phyloP scores from a whole-genome alignment of 2,797 vertebrate species.

The Geotrypetes seraphini region DNA sequence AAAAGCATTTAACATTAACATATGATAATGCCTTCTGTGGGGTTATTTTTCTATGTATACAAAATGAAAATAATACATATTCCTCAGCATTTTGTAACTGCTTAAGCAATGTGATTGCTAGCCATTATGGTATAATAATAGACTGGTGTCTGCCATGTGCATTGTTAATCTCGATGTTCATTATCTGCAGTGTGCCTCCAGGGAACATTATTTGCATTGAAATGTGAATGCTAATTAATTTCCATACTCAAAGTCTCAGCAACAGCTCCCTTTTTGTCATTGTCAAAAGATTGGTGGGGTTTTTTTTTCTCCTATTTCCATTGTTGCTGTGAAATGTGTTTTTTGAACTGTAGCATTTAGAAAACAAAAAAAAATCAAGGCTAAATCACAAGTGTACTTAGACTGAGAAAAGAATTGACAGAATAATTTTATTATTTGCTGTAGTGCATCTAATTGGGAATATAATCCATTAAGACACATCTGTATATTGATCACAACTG shows the following conservation, averaged over 20 bases:
- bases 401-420: background rate
- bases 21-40: background rate
- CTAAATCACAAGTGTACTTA: constrained; percentile 22
- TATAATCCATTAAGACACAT: too few species aligned
- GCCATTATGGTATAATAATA: constrained; percentile 12
- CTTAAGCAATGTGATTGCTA: constrained; percentile 11
- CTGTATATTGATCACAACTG: too few species aligned
- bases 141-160: background rate
- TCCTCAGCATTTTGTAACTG: constrained; percentile 2
- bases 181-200: constrained; percentile 9
- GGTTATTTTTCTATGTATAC: background rate
- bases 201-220: constrained; percentile 10
- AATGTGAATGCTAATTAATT: constrained; percentile 33
- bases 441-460: too few species aligned
- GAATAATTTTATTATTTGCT: background rate
- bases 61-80: background rate
- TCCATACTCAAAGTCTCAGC: constrained; percentile 19
- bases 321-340: constrained; percentile 9
- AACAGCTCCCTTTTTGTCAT: constrained; percentile 16
- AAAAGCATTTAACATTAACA: too few species aligned
- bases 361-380: constrained; percentile 27
- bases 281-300: constrained; percentile 14
- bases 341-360: constrained; percentile 9
- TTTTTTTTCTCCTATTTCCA: background rate
- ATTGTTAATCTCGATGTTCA: constrained; percentile 20